Evolutionary conservation across 2,888 invertebrate genomes (phyloP).

Genomic region (Luperina testacea): DNA sequence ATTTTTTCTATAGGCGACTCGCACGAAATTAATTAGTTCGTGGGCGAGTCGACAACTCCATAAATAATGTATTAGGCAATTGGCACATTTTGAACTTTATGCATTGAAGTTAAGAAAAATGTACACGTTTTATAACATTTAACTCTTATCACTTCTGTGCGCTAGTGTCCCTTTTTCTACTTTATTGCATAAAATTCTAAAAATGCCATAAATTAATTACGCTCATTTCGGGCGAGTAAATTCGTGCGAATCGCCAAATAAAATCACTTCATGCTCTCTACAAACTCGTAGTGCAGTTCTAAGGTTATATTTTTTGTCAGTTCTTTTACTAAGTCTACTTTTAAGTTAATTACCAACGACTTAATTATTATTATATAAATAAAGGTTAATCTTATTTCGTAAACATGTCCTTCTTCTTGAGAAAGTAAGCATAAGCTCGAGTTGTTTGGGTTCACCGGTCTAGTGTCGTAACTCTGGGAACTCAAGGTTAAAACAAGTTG

Average conservation of each 20-base stretch:
- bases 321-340: not conserved
- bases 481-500: constrained; percentile 45
- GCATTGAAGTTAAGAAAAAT: no score
- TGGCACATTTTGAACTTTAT: no score
- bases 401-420: constrained; percentile 36
- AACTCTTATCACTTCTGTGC: no score
- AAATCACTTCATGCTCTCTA: not conserved
- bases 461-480: constrained; percentile 21
- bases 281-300: no score
- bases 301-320: constrained; percentile 7
- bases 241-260: no score
- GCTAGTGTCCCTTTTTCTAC: no score
- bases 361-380: constrained; percentile 6
- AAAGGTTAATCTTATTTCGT: constrained; percentile 32
- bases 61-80: no score
- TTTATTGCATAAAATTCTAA: no score
- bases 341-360: not conserved
- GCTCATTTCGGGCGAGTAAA: no score
- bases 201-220: no score
- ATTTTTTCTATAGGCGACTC: no score
- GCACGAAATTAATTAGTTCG: not conserved
- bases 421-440: constrained; percentile 33
- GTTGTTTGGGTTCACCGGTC: constrained; percentile 38
- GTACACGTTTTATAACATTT: no score
- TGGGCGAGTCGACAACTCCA: not conserved